Evolutionary conservation across 2,113 vertebrate genomes (phyloP), one percentile per base, ranked within the genome.

Genomic region (Nibea albiflora): DNA sequence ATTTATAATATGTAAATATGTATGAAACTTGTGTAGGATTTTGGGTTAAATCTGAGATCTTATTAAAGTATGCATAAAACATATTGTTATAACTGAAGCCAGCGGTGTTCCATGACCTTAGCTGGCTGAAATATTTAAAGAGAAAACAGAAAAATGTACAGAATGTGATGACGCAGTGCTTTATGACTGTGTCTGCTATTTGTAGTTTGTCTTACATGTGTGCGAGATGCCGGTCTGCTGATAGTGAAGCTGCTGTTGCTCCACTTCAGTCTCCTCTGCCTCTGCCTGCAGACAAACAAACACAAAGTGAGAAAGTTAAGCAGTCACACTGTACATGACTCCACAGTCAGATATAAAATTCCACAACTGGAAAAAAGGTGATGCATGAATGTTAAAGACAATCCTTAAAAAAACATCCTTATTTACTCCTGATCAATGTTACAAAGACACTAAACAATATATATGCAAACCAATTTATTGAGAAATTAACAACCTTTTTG

Each of bases 241-340:
- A 91, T 96, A 97, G 56, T 96, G 97, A 76, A 96, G 93, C 53
- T 98, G 97, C 77, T 97, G 96, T 22, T 97, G 96, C 77, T 99
- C 97, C 68, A 93, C 95, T 72, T 99, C 98, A 0, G 94, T 92
- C 64, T 99, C 98, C 71, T 99, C 98, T 5, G 95, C 90, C 69
- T 99, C 98, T 5, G 96, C 95, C 94, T 97, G 96, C 0, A 93
- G 91, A 81, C 93, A 54, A 54, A 73, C n/a, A 81, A 22, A 76
- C 63, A 83, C 3, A 71, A 54, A 1, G 10, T 5, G 0, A 4
- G 2, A 66, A 54, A 17, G 5, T 35, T 8, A 8, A 35, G 35
- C 35, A 35, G 35, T 35, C 35, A 35, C 31, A 7, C 31, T 35
- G 31, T 35, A 9, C 35, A 39, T 39, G 35, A 39, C 35, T 35